A percentile compares a stretch with the other conserved stretches of the same genome.
phyloP scores from a whole-genome alignment of 1,140 invertebrate genomes.

The Drosophila truncata region DNA sequence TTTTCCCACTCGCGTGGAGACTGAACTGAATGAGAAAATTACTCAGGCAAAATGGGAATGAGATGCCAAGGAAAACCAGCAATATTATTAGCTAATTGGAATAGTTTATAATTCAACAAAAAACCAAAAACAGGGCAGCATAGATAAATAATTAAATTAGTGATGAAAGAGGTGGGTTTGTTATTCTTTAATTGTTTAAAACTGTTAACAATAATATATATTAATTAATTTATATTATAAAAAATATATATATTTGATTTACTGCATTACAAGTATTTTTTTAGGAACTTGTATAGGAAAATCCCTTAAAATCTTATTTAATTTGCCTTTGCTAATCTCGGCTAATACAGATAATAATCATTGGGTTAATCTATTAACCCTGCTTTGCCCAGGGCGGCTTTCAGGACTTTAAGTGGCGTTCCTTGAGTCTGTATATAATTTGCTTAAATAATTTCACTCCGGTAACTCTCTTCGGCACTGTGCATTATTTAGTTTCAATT shows the following conservation, averaged over 20 bases:
- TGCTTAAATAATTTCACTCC: conserved; percentile 23
- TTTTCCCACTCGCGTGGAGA: not conserved
- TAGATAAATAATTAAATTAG: not conserved
- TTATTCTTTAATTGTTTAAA: not conserved
- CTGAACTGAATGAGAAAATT: conserved; percentile 8
- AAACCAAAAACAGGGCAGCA: not conserved
- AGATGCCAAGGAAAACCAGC: not conserved
- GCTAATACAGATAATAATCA: not conserved
- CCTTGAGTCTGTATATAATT: not conserved
- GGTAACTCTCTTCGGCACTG: not conserved
- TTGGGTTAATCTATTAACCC: conserved; percentile 15
- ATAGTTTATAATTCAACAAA: conserved; percentile 9
- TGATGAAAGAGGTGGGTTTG: fast-evolving
- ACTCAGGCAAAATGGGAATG: not conserved
- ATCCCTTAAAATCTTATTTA: too few relatives aligned
- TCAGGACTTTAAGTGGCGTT: not conserved
- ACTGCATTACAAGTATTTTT: too few relatives aligned
- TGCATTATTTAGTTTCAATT: conserved; percentile 68
- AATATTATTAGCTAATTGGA: conserved; percentile 17
- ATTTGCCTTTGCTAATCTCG: too few relatives aligned
- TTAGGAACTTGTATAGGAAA: too few relatives aligned
- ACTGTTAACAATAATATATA: not conserved
- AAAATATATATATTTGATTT: too few relatives aligned
- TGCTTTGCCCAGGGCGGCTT: not conserved
- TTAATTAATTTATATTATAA: too few relatives aligned